phyloP scores from a whole-genome alignment of 2,888 invertebrate species.

The Agrotis ipsilon region DNA sequence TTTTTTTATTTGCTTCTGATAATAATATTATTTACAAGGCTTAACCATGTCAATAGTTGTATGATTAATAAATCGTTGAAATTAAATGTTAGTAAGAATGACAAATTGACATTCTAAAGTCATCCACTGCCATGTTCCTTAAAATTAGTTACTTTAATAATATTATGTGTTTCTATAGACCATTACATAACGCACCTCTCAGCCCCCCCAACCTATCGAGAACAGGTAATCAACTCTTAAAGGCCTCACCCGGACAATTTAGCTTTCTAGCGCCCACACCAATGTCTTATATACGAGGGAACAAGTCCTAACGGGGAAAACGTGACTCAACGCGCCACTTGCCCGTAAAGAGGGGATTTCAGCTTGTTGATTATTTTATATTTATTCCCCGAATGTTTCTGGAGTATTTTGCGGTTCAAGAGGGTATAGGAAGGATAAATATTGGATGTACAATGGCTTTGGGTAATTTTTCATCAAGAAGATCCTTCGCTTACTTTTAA shows the following conservation, averaged over 20 bases:
- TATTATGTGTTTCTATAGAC: neutral
- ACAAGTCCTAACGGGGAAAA: constrained; percentile 58
- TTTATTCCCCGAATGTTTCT: constrained; percentile 25
- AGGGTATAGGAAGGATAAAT: constrained; percentile 17
- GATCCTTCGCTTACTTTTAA: neutral
- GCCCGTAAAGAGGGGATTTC: constrained; percentile 38
- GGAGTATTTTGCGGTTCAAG: constrained; percentile 28
- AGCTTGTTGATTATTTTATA: constrained; percentile 56
- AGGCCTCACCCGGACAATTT: constrained; percentile 48
- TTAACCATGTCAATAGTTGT: too few species aligned
- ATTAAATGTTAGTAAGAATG: too few species aligned
- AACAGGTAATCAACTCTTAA: constrained; percentile 63
- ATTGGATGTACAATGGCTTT: constrained; percentile 25
- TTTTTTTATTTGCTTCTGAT: too few species aligned
- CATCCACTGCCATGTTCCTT: too few species aligned
- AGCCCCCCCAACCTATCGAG: constrained; percentile 36
- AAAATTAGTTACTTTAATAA: too few species aligned
- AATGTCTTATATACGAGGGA: constrained; percentile 53
- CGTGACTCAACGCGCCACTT: constrained; percentile 56
- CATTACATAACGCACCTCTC: constrained; percentile 9
- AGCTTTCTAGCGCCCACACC: constrained; percentile 55
- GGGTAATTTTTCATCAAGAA: constrained; percentile 1
- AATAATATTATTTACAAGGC: too few species aligned
- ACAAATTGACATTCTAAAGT: too few species aligned
- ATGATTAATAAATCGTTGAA: too few species aligned